Evolutionary conservation across 2,113 vertebrate species (phyloP).

Genomic region (Zootoca vivipara): DNA sequence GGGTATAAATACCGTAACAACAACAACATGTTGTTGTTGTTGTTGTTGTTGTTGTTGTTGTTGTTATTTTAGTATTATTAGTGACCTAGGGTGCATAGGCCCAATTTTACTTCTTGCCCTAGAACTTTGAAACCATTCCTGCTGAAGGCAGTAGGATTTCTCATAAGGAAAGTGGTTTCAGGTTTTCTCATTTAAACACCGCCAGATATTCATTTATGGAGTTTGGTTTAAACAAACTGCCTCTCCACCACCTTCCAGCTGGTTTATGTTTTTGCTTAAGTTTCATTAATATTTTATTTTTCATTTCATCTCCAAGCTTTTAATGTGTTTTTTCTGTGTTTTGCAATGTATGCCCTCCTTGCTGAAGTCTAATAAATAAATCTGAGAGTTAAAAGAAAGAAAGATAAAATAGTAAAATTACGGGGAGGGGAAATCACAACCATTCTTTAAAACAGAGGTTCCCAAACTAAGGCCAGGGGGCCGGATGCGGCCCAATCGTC

Average conservation of each 20-base stretch:
- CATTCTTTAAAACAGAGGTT: too few species aligned
- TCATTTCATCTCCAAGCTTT: conserved; percentile 23
- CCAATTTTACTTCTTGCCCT: background rate
- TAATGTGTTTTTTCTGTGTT: conserved; percentile 63
- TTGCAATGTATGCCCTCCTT: conserved; percentile 68
- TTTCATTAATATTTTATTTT: background rate
- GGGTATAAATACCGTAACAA: too few species aligned
- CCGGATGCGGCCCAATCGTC: too few species aligned
- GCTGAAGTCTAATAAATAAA: conserved; percentile 67
- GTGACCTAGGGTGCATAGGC: background rate
- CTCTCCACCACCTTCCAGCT: background rate
- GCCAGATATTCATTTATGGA: background rate
- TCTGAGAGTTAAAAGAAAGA: background rate
- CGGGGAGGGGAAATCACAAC: too few species aligned
- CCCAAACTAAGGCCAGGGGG: too few species aligned
- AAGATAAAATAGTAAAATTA: too few species aligned
- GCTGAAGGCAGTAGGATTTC: background rate
- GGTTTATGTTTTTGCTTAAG: background rate
- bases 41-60: too few species aligned
- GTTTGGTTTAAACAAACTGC: background rate
- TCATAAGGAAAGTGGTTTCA: background rate
- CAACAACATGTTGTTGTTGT: too few species aligned
- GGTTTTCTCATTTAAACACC: background rate
- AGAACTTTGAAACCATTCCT: background rate
- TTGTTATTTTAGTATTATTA: too few species aligned